Evolutionary conservation across 2,888 invertebrate genomes (phyloP).

Genomic region (Ceriagrion tenellum): DNA sequence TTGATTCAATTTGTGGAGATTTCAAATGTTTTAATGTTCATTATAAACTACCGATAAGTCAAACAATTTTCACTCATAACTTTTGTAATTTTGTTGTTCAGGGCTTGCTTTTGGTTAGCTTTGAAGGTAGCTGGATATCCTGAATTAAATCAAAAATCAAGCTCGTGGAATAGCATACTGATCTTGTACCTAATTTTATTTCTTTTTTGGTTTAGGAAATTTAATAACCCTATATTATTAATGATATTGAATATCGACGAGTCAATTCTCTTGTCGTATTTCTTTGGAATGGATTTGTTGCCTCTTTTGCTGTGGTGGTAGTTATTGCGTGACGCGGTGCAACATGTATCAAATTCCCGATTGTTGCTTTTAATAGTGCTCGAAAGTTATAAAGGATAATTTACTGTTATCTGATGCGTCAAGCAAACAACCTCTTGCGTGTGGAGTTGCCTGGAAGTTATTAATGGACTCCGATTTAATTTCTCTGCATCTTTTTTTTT

Average conservation of each 20-base stretch:
- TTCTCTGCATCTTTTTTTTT: background rate
- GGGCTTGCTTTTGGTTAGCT: no score
- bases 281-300: background rate
- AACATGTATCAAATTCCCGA: background rate
- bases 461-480: conserved; percentile 11
- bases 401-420: conserved; percentile 4
- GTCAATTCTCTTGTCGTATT: background rate
- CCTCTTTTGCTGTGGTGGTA: background rate
- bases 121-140: no score
- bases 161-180: no score
- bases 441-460: background rate
- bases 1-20: no score
- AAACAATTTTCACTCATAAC: no score
- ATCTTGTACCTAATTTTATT: no score
- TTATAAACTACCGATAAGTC: no score
- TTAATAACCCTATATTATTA: background rate
- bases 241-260: background rate
- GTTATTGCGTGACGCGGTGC: conserved; percentile 6
- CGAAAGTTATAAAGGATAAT: conserved; percentile 2
- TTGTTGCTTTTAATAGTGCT: background rate
- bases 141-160: no score
- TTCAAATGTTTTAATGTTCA: no score
- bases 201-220: no score
- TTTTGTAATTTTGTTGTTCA: no score
- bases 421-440: conserved; percentile 18